A percentile compares a stretch with the other conserved stretches of the same genome.
Evolutionary conservation across 2,113 vertebrate genomes (phyloP).

Genomic region (Campylomormyrus tamandua): DNA sequence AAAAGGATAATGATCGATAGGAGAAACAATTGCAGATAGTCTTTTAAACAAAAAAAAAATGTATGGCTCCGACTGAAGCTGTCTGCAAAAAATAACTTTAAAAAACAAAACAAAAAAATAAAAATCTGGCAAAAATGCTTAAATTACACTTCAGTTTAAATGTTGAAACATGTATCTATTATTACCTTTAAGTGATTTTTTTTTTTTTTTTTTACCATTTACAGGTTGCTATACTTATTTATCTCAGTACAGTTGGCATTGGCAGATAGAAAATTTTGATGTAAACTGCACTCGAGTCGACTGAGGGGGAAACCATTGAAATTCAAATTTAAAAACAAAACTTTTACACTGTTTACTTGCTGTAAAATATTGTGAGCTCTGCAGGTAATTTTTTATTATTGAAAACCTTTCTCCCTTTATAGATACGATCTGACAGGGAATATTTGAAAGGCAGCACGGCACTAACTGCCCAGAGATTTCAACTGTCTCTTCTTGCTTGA

Average conservation of each 20-base stretch:
- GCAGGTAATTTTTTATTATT: slow-evolving; percentile 71
- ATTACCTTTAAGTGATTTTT: not conserved
- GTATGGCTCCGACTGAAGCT: not conserved
- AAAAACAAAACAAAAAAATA: not conserved
- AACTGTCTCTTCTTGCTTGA: slow-evolving; percentile 93
- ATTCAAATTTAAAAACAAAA: slow-evolving; percentile 58
- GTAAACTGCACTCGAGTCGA: slow-evolving; percentile 9
- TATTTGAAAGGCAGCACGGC: slow-evolving; percentile 89
- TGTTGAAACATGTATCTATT: not conserved
- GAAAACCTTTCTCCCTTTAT: slow-evolving; percentile 91
- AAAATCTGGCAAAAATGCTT: not conserved
- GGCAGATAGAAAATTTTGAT: not conserved
- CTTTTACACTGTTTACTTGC: slow-evolving; percentile 67
- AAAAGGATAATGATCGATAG: not conserved
- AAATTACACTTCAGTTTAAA: not conserved
- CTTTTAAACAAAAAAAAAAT: not conserved
- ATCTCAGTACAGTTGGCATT: slow-evolving; percentile 1
- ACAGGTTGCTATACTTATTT: not conserved
- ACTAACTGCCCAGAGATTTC: slow-evolving; percentile 98
- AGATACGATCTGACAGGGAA: slow-evolving; percentile 98
- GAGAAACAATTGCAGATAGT: not conserved
- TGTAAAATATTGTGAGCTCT: slow-evolving; percentile 69
- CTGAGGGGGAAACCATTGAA: slow-evolving; percentile 49
- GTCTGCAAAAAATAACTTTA: not conserved
- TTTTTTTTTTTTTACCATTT: slow-evolving; percentile 18